Evolutionary conservation across 92 coral and sea anemone genomes (phyloP), one percentile per base, ranked within the genome.

Genomic region (Plumapathes pennacea): DNA sequence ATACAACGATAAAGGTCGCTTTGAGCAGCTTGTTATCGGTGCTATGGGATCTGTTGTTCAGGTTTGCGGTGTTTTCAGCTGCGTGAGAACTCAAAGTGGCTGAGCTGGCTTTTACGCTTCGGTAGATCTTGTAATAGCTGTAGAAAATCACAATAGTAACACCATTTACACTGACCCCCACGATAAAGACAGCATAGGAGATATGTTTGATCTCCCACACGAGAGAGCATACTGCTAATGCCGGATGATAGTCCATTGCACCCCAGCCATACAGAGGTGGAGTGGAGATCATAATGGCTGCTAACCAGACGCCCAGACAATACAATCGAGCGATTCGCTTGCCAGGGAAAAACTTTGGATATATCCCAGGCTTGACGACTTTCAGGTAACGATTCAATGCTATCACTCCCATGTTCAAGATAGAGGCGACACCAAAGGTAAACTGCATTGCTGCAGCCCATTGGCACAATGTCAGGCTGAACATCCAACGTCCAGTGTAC

Each of bases 1-100:
- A 86, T 1, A 79, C 82, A 3, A 86, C 76, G 1, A 85, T 80
- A 12, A 86, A 74, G 3, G 95, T 76, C 0, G 84, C 62, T 25
- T 68, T 34, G 25, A 86, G 34, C 38, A 78, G 68, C 43, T 57
- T 81, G 42, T 38, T 59, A 25, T 73, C 86, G 8, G 74, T 69
- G 7, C 63, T 27, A 10, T 63, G 60, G 0, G 76, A n/a, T n/a
- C n/a, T n/a, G n/a, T n/a, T n/a, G n/a, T n/a, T n/a, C n/a, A n/a
- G n/a, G n/a, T n/a, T n/a, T n/a, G n/a, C n/a, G n/a, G n/a, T n/a
- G n/a, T n/a, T n/a, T n/a, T n/a, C n/a, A n/a, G n/a, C n/a, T n/a
- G n/a, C n/a, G 23, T 62, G 71, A 24, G 80, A 45, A 32, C 27
- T 47, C 1, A 71, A 3, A 46, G 59, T 71, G 6, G 25, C 43